Base-by-base conservation (phyloP, 2,797 vertebrate species). In the Sebastes paucispinis region DNA sequence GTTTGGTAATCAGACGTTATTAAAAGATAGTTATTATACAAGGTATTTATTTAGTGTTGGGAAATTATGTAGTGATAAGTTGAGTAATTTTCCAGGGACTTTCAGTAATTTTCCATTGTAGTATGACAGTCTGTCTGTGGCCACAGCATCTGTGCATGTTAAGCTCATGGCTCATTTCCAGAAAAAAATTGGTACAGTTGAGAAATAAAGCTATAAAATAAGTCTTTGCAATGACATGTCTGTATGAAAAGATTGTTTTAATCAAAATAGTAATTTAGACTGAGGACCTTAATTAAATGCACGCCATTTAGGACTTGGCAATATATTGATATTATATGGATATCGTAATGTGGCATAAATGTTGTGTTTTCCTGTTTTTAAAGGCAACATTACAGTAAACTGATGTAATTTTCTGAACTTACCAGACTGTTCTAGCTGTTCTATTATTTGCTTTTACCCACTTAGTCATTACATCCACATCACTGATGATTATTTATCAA, bases 71-170 rank as follows among this genome's bases (percentile, higher is more conserved):
- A 22, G 47, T 34, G n/a, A 73, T 27, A 65, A 2, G 20, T 31
- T 34, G 34, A 63, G 25, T 39, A 12, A 66, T 66, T 76, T 58
- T 34, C 24, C 8, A 24, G n/a, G 18, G 2, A 22, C 4, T 4
- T 58, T 11, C 27, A 11, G 34, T 59, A 5, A 50, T 75, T 75
- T 67, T 55, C 14, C 32, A 59, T 58, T 69, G 7, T 39, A 74
- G 2, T 36, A 11, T 34, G 25, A 27, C 20, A 72, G 5, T 50
- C 1, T 54, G 13, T 72, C 63, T 0, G 5, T 29, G 34, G n/a
- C 24, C 8, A 18, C 58, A 66, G 39, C 25, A 34, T 67, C 16
- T 36, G 2, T 36, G 13, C 32, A 27, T 55, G 8, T 32, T 54
- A 34, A 59, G 36, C 25, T 6, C 13, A 4, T 43, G 25, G 32